A percentile compares a stretch with the other conserved stretches of the same genome.
Evolutionary conservation across 2,113 vertebrate species (phyloP).

Genomic region (Ictalurus furcatus): DNA sequence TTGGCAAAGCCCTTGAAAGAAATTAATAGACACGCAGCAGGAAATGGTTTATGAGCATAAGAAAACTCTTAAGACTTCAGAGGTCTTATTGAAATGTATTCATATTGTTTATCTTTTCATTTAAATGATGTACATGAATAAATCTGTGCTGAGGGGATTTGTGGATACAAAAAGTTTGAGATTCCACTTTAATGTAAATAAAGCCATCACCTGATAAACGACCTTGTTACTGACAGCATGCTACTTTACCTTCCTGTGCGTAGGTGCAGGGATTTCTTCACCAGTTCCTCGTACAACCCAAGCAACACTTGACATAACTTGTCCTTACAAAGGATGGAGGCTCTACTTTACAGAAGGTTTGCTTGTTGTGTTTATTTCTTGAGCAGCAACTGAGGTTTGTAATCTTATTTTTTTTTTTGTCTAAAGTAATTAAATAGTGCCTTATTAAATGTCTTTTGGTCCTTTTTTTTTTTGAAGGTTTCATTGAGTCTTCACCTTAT

Average conservation of each 20-base stretch:
- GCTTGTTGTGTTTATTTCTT: not conserved
- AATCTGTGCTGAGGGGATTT: not conserved
- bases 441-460: not conserved
- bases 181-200: not conserved
- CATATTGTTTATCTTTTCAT: too few species aligned
- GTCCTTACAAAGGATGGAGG: slow-evolving; percentile 91
- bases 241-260: slow-evolving; percentile 42
- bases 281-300: slow-evolving; percentile 68
- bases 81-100: too few species aligned
- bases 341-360: slow-evolving; percentile 95
- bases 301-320: slow-evolving; percentile 76
- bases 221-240: not conserved
- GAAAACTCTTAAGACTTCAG: too few species aligned
- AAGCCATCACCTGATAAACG: not conserved
- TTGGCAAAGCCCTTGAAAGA: too few species aligned
- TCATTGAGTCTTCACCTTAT: slow-evolving; percentile 79
- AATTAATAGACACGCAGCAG: too few species aligned
- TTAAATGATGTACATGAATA: not conserved
- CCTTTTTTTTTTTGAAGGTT: slow-evolving; percentile 71
- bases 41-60: too few species aligned
- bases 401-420: not conserved
- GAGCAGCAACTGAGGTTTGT: not conserved
- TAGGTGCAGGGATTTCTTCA: slow-evolving; percentile 47
- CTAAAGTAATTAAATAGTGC: not conserved
- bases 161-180: not conserved